phyloP scores from a whole-genome alignment of 2,113 vertebrate species.

The Scatophagus argus region DNA sequence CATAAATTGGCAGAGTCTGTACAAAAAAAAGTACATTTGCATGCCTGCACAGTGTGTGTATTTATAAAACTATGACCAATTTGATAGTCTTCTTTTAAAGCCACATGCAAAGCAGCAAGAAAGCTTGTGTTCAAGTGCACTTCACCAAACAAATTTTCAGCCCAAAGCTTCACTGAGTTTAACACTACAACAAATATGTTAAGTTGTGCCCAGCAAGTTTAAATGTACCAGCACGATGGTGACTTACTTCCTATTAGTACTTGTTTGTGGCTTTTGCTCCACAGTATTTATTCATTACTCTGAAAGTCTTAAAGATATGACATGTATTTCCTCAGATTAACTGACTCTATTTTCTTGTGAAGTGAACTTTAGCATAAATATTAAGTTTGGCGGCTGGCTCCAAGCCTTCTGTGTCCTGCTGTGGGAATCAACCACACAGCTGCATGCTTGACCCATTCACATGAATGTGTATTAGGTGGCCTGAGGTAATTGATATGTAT shows the following conservation, averaged over 20 bases:
- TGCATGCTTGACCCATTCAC: constrained; percentile 31
- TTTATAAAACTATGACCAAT: not conserved
- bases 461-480: constrained; percentile 76
- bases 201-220: too few relatives aligned
- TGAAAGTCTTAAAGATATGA: constrained; percentile 8
- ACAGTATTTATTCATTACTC: not conserved
- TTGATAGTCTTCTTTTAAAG: not conserved
- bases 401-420: constrained; percentile 46
- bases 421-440: constrained; percentile 40
- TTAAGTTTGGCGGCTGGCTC: constrained; percentile 8
- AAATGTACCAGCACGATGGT: too few relatives aligned
- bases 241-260: too few relatives aligned
- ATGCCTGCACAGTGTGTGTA: not conserved
- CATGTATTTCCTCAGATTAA: constrained; percentile 15
- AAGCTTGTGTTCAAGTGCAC: not conserved
- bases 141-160: too few relatives aligned
- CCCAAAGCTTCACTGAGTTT: too few relatives aligned
- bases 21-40: not conserved
- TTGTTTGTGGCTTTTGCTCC: not conserved
- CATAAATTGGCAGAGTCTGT: not conserved
- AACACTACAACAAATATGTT: too few relatives aligned
- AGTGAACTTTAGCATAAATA: not conserved
- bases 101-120: too few relatives aligned
- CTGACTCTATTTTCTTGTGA: constrained; percentile 9
- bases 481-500: constrained; percentile 68